A percentile compares a stretch with the other conserved stretches of the same genome.
These are phyloP conservation scores for Lophius americanus DNA, from an alignment of 2,797 vertebrate species.

Conservation along the genomic window DNA sequence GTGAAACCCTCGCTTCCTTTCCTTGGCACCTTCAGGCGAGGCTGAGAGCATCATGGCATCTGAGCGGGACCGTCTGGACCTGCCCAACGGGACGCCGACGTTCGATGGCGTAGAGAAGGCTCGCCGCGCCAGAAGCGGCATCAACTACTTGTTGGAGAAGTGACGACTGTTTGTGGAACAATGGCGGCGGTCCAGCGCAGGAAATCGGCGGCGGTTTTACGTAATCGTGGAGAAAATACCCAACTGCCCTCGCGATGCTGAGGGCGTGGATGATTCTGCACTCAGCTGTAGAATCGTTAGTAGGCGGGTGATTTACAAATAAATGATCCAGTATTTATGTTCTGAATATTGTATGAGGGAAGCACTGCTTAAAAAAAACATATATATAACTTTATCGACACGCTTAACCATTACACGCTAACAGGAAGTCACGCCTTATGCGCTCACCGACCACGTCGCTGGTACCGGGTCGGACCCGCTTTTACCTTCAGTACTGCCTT, in stretches of 20 bases:
- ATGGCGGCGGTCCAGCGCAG: slow-evolving; percentile 11
- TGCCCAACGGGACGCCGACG: slow-evolving; percentile 85
- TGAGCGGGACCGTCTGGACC: slow-evolving; percentile 76
- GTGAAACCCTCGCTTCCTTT: background rate
- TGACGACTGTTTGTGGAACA: slow-evolving; percentile 47
- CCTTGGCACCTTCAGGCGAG: slow-evolving; percentile 75
- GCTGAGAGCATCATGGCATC: slow-evolving; percentile 86
- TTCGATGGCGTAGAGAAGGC: slow-evolving; percentile 89
- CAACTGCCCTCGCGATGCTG: slow-evolving; percentile 7
- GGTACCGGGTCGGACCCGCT: too few relatives aligned
- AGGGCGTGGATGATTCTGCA: slow-evolving; percentile 36
- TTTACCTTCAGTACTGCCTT: too few relatives aligned
- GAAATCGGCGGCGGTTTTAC: background rate
- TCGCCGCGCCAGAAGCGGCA: slow-evolving; percentile 81
- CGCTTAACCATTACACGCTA: background rate
- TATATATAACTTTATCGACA: background rate
- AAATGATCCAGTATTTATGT: too few relatives aligned
- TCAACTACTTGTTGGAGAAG: slow-evolving; percentile 81
- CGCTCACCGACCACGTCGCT: too few relatives aligned
- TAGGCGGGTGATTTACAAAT: too few relatives aligned
- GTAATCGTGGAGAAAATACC: slow-evolving; percentile 1
- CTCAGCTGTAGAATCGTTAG: slow-evolving; percentile 9
- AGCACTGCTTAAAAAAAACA: too few relatives aligned
- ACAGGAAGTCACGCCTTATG: background rate
- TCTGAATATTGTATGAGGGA: too few relatives aligned